Evolutionary conservation across 2,888 invertebrate genomes (phyloP).

Genomic region (Heliconius ismenius): DNA sequence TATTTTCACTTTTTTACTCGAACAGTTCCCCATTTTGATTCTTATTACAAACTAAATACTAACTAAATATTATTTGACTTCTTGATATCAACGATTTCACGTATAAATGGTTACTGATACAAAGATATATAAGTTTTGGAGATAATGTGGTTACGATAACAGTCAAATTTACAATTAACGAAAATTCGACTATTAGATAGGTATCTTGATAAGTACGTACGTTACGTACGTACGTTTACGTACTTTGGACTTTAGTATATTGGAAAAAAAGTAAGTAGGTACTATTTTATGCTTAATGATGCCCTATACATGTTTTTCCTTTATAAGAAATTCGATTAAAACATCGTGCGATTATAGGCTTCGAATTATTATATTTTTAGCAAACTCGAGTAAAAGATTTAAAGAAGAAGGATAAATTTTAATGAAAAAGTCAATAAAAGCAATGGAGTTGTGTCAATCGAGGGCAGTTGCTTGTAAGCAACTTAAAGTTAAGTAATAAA

Average conservation of each 20-base stretch:
- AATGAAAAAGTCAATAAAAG: too few relatives aligned
- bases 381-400: too few relatives aligned
- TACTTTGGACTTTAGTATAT: neutral
- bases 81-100: constrained; percentile 40
- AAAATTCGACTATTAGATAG: constrained; percentile 37
- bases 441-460: too few relatives aligned
- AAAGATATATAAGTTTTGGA: constrained; percentile 41
- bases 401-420: too few relatives aligned
- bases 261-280: neutral
- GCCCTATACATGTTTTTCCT: too few relatives aligned
- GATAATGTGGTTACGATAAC: constrained; percentile 55
- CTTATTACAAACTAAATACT: neutral
- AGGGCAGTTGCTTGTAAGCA: too few relatives aligned
- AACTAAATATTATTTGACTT: constrained; percentile 43
- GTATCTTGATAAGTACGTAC: constrained; percentile 2
- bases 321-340: too few relatives aligned
- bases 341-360: too few relatives aligned
- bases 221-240: too few relatives aligned
- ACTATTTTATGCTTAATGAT: neutral
- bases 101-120: constrained; percentile 43
- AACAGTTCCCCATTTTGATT: constrained; percentile 70
- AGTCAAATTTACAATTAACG: constrained; percentile 55
- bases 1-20: constrained; percentile 74
- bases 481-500: too few relatives aligned
- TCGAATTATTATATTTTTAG: too few relatives aligned